Base-by-base conservation (phyloP, 2,888 invertebrate genomes). In the Drosophila falleni region DNA sequence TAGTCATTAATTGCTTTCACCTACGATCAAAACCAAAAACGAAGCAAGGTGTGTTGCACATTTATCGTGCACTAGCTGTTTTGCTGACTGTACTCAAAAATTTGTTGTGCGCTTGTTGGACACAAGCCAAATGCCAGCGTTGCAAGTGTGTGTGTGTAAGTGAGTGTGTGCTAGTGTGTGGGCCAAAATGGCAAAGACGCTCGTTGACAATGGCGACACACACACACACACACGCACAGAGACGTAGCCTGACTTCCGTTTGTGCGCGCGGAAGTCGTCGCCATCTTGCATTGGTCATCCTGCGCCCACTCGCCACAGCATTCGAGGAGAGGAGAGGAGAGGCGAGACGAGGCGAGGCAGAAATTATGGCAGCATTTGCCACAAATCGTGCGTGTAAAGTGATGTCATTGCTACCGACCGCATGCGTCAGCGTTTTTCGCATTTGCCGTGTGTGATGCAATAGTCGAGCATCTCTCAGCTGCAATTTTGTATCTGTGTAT, bases 341-440 rank as follows among this genome's bases (percentile, higher is more conserved):
- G n/a, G n/a, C n/a, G n/a, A n/a, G n/a, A n/a, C n/a, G n/a, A 19
- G 19, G 19, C 19, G 19, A 63, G 74, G 69, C 73, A 82, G 72
- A 89, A 89, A 87, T 89, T 85, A 89, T 89, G 88, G 89, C 89
- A 78, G 83, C 82, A 80, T 87, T 87, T 82, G 89, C 88, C 83
- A 87, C 86, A 87, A 87, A 87, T 87, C 89, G 86, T 87, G 86
- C 86, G 86, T 87, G 83, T 85, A 89, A 87, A 89, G 89, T 87
- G 89, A 87, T 87, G 86, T 87, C 86, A 87, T 86, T 64, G 84
- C 71, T 71, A 55, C 69, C 56, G 53, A 59, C 60, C 85, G 71
- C 89, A 89, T 84, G 84, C 84, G 84, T 84, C 84, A 84, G 84
- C 84, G 71, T 66, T 73, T 89, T 86, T 44, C 77, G 53, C 47